Evolutionary conservation across 2,113 vertebrate genomes (phyloP).

Genomic region (Sisor rabdophorus): DNA sequence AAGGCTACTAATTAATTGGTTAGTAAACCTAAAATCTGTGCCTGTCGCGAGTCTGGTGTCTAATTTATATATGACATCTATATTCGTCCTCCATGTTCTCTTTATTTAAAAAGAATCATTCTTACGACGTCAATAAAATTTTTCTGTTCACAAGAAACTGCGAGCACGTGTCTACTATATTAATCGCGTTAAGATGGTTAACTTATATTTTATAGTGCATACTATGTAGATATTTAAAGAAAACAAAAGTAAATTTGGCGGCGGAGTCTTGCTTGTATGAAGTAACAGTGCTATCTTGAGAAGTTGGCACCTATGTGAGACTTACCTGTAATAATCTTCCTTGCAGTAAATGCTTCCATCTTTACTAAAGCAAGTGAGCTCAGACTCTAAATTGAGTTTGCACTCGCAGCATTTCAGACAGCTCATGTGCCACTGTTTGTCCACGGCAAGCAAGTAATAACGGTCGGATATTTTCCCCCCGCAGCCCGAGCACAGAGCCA

Average conservation of each 20-base stretch:
- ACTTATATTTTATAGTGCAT: background rate
- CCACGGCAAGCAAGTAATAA: conserved; percentile 97
- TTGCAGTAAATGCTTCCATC: conserved; percentile 99
- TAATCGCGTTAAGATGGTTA: background rate
- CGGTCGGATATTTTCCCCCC: conserved; percentile 95
- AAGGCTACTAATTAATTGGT: too few relatives aligned
- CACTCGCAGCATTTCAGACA: conserved; percentile 98
- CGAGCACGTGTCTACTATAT: background rate
- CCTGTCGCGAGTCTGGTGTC: background rate
- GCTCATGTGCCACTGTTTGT: conserved; percentile 99
- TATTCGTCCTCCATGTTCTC: background rate
- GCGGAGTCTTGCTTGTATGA: background rate
- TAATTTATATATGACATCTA: background rate
- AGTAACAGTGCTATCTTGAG: background rate
- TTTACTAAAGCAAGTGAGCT: conserved; percentile 98
- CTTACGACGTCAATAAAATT: background rate
- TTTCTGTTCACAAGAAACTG: background rate
- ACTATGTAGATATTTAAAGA: background rate
- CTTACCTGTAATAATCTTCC: conserved; percentile 96
- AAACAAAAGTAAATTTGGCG: background rate
- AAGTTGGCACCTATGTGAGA: background rate
- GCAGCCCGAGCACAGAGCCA: conserved; percentile 94
- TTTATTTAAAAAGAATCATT: background rate
- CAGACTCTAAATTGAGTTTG: conserved; percentile 96
- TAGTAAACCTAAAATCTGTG: background rate